Percentiles rank a stretch among this genome's conserved stretches.
Conservation (phyloP, 2,113 vertebrate species). For the Scortum barcoo region DNA sequence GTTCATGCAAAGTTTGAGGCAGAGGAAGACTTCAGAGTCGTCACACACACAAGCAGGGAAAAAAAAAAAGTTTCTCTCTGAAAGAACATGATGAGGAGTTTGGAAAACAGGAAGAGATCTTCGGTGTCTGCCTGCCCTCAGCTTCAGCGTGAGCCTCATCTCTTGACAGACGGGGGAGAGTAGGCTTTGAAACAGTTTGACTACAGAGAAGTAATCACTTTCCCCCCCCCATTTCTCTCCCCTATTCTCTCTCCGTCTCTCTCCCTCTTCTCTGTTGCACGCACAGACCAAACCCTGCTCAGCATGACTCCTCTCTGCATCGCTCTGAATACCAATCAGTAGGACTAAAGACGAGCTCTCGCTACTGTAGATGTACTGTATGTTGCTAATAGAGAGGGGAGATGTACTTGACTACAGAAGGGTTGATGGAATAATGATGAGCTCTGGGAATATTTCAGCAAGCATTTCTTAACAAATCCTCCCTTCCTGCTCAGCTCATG, state of each 20-base stretch:
- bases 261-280: constrained; percentile 23
- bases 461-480: constrained; percentile 50
- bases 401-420: constrained; percentile 35
- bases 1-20: constrained; percentile 72
- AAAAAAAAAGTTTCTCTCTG: constrained; percentile 46
- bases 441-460: constrained; percentile 51
- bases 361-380: constrained; percentile 50
- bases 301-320: constrained; percentile 36
- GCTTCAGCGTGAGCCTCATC: constrained; percentile 50
- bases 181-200: constrained; percentile 59
- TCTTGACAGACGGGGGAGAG: constrained; percentile 52
- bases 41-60: constrained; percentile 33
- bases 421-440: constrained; percentile 58
- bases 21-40: constrained; percentile 57
- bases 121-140: constrained; percentile 50
- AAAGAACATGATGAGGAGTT: constrained; percentile 65
- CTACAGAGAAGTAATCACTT: constrained; percentile 52
- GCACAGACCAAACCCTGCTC: constrained; percentile 44
- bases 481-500: constrained; percentile 35
- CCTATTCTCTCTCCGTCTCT: constrained; percentile 23
- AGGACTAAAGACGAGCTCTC: constrained; percentile 46
- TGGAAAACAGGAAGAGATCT: constrained; percentile 66
- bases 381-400: constrained; percentile 40
- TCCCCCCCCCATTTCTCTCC: constrained; percentile 26
- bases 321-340: constrained; percentile 55